phyloP scores from a whole-genome alignment of 2,888 invertebrate species.

The Eulithis prunata region DNA sequence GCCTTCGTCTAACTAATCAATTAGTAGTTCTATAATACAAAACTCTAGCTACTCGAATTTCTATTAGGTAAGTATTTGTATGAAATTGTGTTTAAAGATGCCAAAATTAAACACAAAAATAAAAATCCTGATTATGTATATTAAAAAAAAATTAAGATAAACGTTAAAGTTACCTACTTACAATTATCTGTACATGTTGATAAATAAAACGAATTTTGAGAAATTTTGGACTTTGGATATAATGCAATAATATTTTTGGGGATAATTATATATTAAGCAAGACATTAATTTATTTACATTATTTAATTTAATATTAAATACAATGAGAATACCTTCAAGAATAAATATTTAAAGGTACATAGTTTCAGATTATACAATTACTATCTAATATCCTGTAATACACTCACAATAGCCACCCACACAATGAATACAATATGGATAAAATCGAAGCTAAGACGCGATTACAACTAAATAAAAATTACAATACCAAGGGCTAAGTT shows the following conservation, averaged over 20 bases:
- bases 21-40: no score
- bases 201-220: slow-evolving; percentile 75
- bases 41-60: not conserved
- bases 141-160: slow-evolving; percentile 79
- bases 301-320: slow-evolving; percentile 57
- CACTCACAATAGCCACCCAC: slow-evolving; percentile 56
- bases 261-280: slow-evolving; percentile 63
- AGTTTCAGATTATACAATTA: slow-evolving; percentile 56
- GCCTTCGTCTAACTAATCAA: no score
- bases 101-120: slow-evolving; percentile 56
- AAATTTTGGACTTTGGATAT: slow-evolving; percentile 71
- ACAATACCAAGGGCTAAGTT: slow-evolving; percentile 20
- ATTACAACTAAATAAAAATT: slow-evolving; percentile 23
- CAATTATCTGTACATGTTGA: slow-evolving; percentile 79
- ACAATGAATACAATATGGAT: slow-evolving; percentile 46
- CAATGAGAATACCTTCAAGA: slow-evolving; percentile 55
- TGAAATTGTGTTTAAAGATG: not conserved
- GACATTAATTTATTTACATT: slow-evolving; percentile 71
- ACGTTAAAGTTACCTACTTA: slow-evolving; percentile 77
- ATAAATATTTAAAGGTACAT: slow-evolving; percentile 59
- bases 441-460: slow-evolving; percentile 49
- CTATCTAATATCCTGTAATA: slow-evolving; percentile 53
- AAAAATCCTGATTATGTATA: slow-evolving; percentile 82
- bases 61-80: not conserved
- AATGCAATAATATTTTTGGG: slow-evolving; percentile 55